Evolutionary conservation across 1,140 invertebrate genomes (phyloP).

Genomic region (Paraescarpia echinospica): DNA sequence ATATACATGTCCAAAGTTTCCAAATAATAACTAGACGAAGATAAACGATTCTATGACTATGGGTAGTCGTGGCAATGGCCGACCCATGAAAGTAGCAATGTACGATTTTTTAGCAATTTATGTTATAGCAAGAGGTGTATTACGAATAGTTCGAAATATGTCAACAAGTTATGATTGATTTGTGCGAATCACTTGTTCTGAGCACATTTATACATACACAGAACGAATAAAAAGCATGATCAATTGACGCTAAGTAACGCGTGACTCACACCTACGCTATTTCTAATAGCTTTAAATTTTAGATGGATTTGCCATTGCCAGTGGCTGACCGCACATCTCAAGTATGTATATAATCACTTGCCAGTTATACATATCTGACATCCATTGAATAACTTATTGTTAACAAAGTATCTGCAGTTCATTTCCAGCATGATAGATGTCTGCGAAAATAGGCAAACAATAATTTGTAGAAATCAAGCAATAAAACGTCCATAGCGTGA

Average conservation of each 20-base stretch:
- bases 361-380: background rate
- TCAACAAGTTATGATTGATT: background rate
- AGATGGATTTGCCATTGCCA: background rate
- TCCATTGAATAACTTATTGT: background rate
- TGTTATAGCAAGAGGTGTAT: background rate
- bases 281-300: background rate
- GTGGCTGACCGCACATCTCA: background rate
- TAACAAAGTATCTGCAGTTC: background rate
- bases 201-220: background rate
- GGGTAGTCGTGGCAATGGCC: background rate
- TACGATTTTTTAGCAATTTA: background rate
- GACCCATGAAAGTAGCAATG: background rate
- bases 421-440: conserved; percentile 1
- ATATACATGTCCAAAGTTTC: background rate
- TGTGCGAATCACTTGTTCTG: background rate
- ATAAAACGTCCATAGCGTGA: background rate
- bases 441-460: background rate
- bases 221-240: background rate
- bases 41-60: background rate
- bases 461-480: background rate
- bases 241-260: background rate
- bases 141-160: background rate
- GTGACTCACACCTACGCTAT: background rate
- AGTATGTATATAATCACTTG: background rate
- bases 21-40: background rate